A percentile compares a stretch with the other conserved stretches of the same genome.
These are phyloP conservation scores for Acipenser transmontanus DNA, from an alignment of 2,797 vertebrate genomes.

Conservation along the genomic window DNA sequence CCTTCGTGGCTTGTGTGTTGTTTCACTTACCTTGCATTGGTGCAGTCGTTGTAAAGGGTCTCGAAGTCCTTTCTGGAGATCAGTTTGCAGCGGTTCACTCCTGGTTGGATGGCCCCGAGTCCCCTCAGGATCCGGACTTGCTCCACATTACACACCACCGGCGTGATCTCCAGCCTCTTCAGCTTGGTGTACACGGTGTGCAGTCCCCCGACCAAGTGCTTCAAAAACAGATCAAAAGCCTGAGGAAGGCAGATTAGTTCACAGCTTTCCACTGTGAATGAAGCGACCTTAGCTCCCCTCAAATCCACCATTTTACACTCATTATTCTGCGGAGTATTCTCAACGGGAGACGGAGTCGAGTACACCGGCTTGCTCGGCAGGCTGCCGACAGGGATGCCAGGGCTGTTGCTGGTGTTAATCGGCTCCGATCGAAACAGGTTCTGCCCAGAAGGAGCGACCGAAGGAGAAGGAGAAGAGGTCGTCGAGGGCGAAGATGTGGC, in stretches of 20 bases:
- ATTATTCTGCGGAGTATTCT: conserved; percentile 97
- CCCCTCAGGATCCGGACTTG: conserved; percentile 96
- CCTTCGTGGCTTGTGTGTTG: background rate
- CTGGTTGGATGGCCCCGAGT: conserved; percentile 95
- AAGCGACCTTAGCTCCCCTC: conserved; percentile 92
- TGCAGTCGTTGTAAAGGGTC: conserved; percentile 97
- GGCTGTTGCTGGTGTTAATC: conserved; percentile 60
- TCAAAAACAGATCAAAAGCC: conserved; percentile 97
- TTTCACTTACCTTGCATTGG: conserved; percentile 84
- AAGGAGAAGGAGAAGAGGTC: conserved; percentile 80
- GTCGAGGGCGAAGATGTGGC: conserved; percentile 75
- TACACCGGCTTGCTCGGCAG: conserved; percentile 88
- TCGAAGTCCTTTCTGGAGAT: conserved; percentile 98
- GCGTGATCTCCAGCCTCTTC: conserved; percentile 96
- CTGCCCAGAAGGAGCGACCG: conserved; percentile 68
- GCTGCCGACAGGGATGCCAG: conserved; percentile 62
- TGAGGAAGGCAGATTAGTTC: conserved; percentile 98
- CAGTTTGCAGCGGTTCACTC: conserved; percentile 97
- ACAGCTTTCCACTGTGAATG: conserved; percentile 93
- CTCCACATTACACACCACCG: conserved; percentile 97
- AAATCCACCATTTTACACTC: conserved; percentile 98
- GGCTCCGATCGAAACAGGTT: conserved; percentile 83
- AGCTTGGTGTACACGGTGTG: conserved; percentile 99
- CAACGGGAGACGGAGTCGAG: conserved; percentile 94
- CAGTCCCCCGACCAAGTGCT: conserved; percentile 95